These are phyloP conservation scores for Ectropis grisescens DNA, from an alignment of 1,140 invertebrate species.

Conservation along the genomic window DNA sequence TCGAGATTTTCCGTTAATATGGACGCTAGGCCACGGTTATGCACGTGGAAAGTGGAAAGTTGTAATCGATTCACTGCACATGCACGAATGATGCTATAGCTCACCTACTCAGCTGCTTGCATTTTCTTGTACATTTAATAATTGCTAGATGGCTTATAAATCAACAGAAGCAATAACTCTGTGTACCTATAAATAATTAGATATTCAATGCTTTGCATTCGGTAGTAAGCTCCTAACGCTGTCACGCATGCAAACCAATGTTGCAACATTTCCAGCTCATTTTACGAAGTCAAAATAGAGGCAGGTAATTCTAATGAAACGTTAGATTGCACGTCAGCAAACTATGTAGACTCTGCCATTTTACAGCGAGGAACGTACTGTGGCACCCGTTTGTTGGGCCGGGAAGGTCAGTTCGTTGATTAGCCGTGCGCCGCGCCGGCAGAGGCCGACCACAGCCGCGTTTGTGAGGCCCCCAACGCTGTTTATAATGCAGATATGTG, in stretches of 20 bases:
- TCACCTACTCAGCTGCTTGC: neutral
- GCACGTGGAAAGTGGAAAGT: conserved; percentile 65
- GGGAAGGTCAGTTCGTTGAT: conserved; percentile 65
- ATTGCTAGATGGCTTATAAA: too few species aligned
- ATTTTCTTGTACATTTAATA: too few species aligned
- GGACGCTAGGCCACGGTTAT: conserved; percentile 31
- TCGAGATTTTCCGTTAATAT: conserved; percentile 55
- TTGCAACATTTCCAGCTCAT: too few species aligned
- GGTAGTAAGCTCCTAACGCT: too few species aligned
- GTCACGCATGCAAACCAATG: too few species aligned
- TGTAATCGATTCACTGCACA: conserved; percentile 57
- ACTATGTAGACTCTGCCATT: conserved; percentile 6
- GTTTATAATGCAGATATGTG: conserved; percentile 72
- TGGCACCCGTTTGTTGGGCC: conserved; percentile 52
- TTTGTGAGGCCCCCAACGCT: conserved; percentile 66
- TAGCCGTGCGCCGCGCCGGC: conserved; percentile 57
- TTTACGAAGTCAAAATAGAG: too few species aligned
- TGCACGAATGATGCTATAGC: conserved; percentile 25
- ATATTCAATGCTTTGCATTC: too few species aligned
- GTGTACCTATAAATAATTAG: too few species aligned
- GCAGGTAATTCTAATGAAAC: too few species aligned
- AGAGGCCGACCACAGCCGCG: conserved; percentile 66
- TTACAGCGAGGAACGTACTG: conserved; percentile 30
- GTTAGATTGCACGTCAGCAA: conserved; percentile 6
- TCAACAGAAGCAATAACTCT: too few species aligned